Evolutionary conservation across 2,888 invertebrate genomes (phyloP).

Genomic region (Drosophila melanocephala): DNA sequence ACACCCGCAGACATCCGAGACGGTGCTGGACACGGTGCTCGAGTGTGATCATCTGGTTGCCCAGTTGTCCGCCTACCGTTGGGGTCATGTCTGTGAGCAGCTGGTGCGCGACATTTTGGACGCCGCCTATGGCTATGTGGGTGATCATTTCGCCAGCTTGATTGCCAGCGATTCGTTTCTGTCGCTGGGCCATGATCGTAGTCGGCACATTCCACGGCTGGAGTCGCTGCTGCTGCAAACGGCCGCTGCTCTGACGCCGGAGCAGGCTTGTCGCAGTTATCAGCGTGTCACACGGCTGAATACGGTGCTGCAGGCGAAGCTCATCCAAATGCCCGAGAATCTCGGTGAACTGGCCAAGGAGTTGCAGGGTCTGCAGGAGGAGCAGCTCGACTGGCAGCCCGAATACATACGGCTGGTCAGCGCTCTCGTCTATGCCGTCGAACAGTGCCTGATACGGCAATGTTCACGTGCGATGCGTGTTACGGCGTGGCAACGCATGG

Average conservation of each 20-base stretch:
- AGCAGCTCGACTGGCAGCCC: constrained; percentile 86
- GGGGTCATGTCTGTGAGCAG: constrained; percentile 90
- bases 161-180: constrained; percentile 89
- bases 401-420: constrained; percentile 88
- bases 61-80: constrained; percentile 91
- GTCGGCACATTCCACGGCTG: constrained; percentile 90
- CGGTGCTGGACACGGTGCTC: constrained; percentile 92
- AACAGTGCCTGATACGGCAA: constrained; percentile 90
- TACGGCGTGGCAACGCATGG: constrained; percentile 89
- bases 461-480: constrained; percentile 89
- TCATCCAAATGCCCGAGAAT: constrained; percentile 84
- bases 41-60: constrained; percentile 93
- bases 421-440: constrained; percentile 89
- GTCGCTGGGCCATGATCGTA: constrained; percentile 89
- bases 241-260: constrained; percentile 92
- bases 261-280: constrained; percentile 93
- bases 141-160: constrained; percentile 91
- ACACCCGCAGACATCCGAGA: constrained; percentile 89
- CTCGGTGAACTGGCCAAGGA: constrained; percentile 83
- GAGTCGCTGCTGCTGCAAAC: constrained; percentile 93
- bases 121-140: constrained; percentile 92
- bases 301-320: constrained; percentile 84
- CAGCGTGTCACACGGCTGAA: constrained; percentile 85
- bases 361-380: constrained; percentile 84
- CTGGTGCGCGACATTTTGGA: constrained; percentile 93